phyloP scores from a whole-genome alignment of 2,888 invertebrate species.

The Orchesella flavescens region DNA sequence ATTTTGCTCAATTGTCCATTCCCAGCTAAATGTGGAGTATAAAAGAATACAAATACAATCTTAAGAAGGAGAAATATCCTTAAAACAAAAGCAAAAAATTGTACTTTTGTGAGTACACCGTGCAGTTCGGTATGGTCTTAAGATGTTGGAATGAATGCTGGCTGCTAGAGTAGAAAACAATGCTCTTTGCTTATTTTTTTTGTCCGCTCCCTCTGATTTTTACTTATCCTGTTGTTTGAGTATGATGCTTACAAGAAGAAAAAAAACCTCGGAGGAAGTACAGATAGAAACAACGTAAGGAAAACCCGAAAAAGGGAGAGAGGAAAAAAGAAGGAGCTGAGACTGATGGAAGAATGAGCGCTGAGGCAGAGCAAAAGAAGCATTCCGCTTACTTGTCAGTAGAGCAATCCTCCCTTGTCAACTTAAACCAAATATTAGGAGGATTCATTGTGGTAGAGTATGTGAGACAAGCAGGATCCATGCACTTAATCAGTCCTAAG shows the following conservation, averaged over 20 bases:
- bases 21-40: too few species aligned
- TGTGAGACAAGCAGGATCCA: conserved; percentile 49
- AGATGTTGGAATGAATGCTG: too few species aligned
- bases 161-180: too few species aligned
- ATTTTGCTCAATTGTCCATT: too few species aligned
- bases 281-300: background rate
- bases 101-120: too few species aligned
- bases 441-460: conserved; percentile 42
- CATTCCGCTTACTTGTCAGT: conserved; percentile 64
- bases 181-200: conserved; percentile 10
- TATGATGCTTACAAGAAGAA: conserved; percentile 13
- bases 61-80: too few species aligned
- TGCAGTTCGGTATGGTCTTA: too few species aligned
- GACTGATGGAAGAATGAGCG: conserved; percentile 18
- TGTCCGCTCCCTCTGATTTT: background rate
- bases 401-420: conserved; percentile 62
- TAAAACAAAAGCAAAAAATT: too few species aligned
- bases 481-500: conserved; percentile 55
- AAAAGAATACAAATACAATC: too few species aligned
- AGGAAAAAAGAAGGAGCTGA: conserved; percentile 1
- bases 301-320: background rate
- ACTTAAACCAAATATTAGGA: conserved; percentile 61
- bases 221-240: conserved; percentile 7
- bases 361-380: conserved; percentile 28
- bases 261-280: background rate